phyloP scores from a whole-genome alignment of 2,113 vertebrate species.

The Rhinolophus sinicus region DNA sequence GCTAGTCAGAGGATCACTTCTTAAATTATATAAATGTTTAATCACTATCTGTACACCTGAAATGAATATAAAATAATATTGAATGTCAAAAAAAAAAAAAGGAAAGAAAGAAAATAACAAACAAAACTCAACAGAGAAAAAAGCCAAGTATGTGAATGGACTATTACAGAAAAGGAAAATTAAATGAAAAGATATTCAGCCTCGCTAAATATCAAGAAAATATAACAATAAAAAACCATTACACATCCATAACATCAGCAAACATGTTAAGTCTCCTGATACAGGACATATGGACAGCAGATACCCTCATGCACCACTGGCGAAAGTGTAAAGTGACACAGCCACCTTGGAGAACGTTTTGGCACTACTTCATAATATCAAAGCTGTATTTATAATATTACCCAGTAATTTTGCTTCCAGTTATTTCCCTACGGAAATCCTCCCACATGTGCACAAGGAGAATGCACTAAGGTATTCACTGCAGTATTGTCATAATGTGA shows the following conservation, averaged over 20 bases:
- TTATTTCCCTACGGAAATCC: not conserved
- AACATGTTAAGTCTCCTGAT: not conserved
- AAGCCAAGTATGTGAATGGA: not conserved
- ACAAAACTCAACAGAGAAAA: slow-evolving; percentile 14
- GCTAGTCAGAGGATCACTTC: no score
- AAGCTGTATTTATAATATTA: not conserved
- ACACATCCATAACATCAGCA: not conserved
- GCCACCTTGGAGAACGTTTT: not conserved
- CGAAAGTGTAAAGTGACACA: not conserved
- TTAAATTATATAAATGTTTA: no score
- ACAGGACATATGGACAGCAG: not conserved
- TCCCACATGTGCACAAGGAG: not conserved
- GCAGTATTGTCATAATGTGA: not conserved
- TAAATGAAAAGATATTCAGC: not conserved
- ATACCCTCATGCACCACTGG: not conserved
- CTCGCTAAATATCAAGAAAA: not conserved
- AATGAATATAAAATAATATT: no score
- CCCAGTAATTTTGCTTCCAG: not conserved
- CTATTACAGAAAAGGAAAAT: not conserved
- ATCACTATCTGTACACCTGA: no score
- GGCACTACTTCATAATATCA: not conserved
- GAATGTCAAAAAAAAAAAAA: no score
- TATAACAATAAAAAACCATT: not conserved
- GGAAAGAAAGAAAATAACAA: not conserved
- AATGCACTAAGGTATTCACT: not conserved